phyloP scores from a whole-genome alignment of 2,888 invertebrate species.

The Alloscopus bannaensis region DNA sequence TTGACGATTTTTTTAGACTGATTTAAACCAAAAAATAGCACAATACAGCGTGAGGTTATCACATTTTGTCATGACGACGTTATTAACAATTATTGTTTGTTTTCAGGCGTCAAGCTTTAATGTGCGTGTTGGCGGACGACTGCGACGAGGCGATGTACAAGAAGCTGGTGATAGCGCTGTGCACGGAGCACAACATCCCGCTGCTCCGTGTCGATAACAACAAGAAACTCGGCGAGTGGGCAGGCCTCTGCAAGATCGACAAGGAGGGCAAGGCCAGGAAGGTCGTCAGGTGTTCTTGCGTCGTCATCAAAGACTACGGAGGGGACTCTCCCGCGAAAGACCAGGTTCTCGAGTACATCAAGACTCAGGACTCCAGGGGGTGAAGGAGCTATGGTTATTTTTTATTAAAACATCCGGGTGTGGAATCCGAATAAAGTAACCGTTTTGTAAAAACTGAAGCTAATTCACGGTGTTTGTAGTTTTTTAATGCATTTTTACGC shows the following conservation, averaged over 20 bases:
- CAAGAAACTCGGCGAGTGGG: constrained; percentile 99
- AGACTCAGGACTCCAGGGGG: constrained; percentile 74
- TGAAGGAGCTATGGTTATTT: no score
- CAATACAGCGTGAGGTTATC: neutral
- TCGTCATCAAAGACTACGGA: constrained; percentile 98
- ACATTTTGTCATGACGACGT: constrained; percentile 26
- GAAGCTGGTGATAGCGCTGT: constrained; percentile 97
- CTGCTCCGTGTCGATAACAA: constrained; percentile 98
- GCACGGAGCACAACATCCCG: constrained; percentile 98
- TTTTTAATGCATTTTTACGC: no score
- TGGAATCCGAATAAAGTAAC: neutral
- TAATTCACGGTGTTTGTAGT: no score
- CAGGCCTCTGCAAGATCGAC: constrained; percentile 99
- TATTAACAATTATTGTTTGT: constrained; percentile 22
- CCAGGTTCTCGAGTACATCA: constrained; percentile 95
- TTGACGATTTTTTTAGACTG: constrained; percentile 50
- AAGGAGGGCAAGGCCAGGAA: constrained; percentile 99
- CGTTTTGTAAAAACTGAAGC: no score
- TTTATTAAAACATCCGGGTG: neutral
- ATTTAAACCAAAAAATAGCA: constrained; percentile 10
- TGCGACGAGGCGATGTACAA: constrained; percentile 99
- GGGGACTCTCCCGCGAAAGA: constrained; percentile 97
- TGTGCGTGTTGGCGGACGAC: constrained; percentile 98
- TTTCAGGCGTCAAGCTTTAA: constrained; percentile 92
- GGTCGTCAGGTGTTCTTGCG: constrained; percentile 98